Evolutionary conservation across 2,888 invertebrate genomes (phyloP).

Genomic region (Macrophya annulata): DNA sequence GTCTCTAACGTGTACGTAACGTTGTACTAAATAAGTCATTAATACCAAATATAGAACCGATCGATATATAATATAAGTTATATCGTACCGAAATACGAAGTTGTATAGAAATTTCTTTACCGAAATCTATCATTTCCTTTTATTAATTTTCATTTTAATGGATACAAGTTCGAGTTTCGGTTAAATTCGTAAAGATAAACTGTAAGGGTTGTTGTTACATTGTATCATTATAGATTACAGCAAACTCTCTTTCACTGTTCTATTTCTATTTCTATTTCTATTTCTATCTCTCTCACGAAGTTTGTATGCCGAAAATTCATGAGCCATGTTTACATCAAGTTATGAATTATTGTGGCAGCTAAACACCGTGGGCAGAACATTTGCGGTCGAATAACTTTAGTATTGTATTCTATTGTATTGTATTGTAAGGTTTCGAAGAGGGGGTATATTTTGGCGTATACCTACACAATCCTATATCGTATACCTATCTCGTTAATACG

Average conservation of each 20-base stretch:
- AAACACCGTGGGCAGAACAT: conserved; percentile 8
- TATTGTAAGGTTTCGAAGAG: background rate
- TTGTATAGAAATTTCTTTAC: background rate
- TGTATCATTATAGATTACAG: background rate
- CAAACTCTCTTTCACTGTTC: too few relatives aligned
- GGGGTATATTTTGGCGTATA: background rate
- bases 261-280: background rate
- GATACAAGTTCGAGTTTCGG: background rate
- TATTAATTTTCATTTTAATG: background rate
- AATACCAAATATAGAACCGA: background rate
- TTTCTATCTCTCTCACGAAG: background rate
- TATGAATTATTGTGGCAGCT: conserved; percentile 30
- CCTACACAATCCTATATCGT: background rate
- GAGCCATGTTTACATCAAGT: conserved; percentile 31
- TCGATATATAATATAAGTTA: background rate
- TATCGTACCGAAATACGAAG: background rate
- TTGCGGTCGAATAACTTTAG: conserved; percentile 32
- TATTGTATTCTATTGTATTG: conserved; percentile 16
- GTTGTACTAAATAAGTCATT: background rate
- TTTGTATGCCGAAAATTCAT: conserved; percentile 13
- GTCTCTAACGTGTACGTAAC: background rate
- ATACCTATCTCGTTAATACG: too few relatives aligned
- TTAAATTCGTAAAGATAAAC: background rate
- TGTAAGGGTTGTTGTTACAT: background rate
- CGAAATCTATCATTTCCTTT: background rate